Evolutionary conservation across 1,140 invertebrate species (phyloP).

Genomic region (Sycobia sp.): DNA sequence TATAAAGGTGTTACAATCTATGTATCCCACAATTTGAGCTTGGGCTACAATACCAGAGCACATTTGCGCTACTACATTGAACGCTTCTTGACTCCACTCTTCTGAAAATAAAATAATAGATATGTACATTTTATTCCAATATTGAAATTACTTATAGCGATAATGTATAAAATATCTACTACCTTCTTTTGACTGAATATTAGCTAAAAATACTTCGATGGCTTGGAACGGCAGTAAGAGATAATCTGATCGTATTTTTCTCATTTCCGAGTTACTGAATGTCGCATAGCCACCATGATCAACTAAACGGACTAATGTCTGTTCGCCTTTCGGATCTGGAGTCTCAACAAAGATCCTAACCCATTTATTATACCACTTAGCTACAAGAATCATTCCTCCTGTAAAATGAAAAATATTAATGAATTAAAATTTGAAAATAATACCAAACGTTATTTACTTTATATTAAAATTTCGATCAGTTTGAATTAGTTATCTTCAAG

Average conservation of each 20-base stretch:
- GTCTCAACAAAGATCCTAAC: slow-evolving; percentile 84
- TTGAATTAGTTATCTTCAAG: slow-evolving; percentile 14
- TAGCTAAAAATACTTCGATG: slow-evolving; percentile 88
- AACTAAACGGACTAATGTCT: slow-evolving; percentile 84
- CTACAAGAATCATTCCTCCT: slow-evolving; percentile 88
- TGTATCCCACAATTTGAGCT: slow-evolving; percentile 84
- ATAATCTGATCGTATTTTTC: slow-evolving; percentile 91
- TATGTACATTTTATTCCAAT: slow-evolving; percentile 29
- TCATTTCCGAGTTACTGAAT: slow-evolving; percentile 74
- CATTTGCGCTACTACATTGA: slow-evolving; percentile 74
- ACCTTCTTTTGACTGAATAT: slow-evolving; percentile 83
- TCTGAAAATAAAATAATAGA: slow-evolving; percentile 39
- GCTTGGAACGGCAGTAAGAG: slow-evolving; percentile 94
- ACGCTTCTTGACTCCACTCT: slow-evolving; percentile 78
- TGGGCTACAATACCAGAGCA: slow-evolving; percentile 81
- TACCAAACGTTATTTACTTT: no score
- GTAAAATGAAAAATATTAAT: slow-evolving; percentile 49
- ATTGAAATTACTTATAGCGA: not conserved
- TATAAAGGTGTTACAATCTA: slow-evolving; percentile 59
- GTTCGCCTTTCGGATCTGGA: slow-evolving; percentile 69
- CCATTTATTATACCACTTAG: slow-evolving; percentile 82
- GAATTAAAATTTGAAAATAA: no score
- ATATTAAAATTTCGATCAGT: slow-evolving; percentile 1
- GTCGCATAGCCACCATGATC: slow-evolving; percentile 92
- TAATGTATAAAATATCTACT: slow-evolving; percentile 46